phyloP scores from a whole-genome alignment of 2,797 vertebrate genomes.

The Melanotaenia trifasciata region DNA sequence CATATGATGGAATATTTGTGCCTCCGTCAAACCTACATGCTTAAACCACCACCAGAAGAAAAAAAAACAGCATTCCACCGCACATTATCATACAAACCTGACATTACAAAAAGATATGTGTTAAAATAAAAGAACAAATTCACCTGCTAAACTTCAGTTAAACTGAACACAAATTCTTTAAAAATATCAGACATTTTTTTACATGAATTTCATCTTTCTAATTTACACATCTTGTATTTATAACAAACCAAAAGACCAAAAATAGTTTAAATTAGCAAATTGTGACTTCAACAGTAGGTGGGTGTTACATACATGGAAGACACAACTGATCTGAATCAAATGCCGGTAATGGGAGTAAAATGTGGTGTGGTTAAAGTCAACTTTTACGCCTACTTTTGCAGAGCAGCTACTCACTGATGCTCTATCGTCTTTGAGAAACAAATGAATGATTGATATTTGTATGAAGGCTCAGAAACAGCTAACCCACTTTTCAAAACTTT shows the following conservation, averaged over 20 bases:
- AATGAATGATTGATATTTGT: too few relatives aligned
- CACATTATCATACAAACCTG: background rate
- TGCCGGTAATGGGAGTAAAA: background rate
- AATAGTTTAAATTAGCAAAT: too few relatives aligned
- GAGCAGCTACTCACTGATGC: background rate
- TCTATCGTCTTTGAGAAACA: too few relatives aligned
- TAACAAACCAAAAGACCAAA: background rate
- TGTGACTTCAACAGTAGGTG: too few relatives aligned
- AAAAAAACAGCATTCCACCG: background rate
- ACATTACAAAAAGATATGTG: background rate
- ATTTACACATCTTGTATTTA: background rate
- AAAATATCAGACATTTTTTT: too few relatives aligned
- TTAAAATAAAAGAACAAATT: background rate
- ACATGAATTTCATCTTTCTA: background rate
- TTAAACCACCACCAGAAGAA: background rate
- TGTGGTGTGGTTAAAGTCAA: background rate
- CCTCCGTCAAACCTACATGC: background rate
- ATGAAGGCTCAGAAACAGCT: too few relatives aligned
- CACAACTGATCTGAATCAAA: background rate
- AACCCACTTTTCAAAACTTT: too few relatives aligned
- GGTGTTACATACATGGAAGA: background rate
- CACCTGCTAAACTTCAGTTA: background rate
- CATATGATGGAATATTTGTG: background rate
- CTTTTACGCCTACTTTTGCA: background rate
- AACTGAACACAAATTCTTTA: too few relatives aligned